A percentile compares a stretch with the other conserved stretches of the same genome.
These are phyloP conservation scores for Botrylloides violaceus DNA, from an alignment of 23 tunicate genomes.

Conservation along the genomic window DNA sequence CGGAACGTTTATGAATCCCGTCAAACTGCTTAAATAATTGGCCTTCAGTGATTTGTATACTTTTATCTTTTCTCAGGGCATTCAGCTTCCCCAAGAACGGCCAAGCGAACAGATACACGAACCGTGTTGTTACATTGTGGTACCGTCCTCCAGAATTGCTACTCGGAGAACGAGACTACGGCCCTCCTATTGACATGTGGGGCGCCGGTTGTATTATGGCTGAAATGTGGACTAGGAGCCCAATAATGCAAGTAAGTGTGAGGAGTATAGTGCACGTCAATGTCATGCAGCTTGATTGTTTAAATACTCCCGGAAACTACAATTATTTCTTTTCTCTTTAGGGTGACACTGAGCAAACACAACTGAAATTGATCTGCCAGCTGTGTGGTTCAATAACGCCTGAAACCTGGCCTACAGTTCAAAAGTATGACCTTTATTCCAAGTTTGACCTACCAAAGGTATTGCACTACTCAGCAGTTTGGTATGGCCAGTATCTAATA, in stretches of 20 bases:
- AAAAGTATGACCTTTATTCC: slow-evolving; percentile 69
- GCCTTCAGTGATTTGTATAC: background rate
- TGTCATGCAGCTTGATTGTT: too few relatives aligned
- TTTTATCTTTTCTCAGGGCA: slow-evolving; percentile 31
- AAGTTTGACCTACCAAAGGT: slow-evolving; percentile 67
- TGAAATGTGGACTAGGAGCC: slow-evolving; percentile 99
- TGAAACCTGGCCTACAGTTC: slow-evolving; percentile 88
- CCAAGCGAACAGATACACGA: slow-evolving; percentile 88
- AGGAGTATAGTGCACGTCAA: background rate
- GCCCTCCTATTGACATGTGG: slow-evolving; percentile 98
- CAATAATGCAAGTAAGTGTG: slow-evolving; percentile 89
- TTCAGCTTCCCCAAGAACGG: slow-evolving; percentile 87
- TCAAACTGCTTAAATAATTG: too few relatives aligned
- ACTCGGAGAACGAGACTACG: slow-evolving; percentile 94
- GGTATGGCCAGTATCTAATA: background rate
- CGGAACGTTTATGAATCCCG: too few relatives aligned
- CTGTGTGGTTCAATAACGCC: slow-evolving; percentile 86
- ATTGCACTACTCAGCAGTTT: background rate
- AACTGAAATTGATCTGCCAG: slow-evolving; percentile 77
- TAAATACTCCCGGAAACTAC: background rate
- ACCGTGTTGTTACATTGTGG: slow-evolving; percentile 98
- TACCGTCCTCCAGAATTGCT: slow-evolving; percentile 95
- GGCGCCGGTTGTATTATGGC: slow-evolving; percentile 99
- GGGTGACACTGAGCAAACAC: slow-evolving; percentile 92
- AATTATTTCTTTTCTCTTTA: slow-evolving; percentile 18